These are phyloP conservation scores for Aurelia aurita DNA, from an alignment of 30 jellyfish, hydroid and myxozoan genomes.

Conservation along the genomic window DNA sequence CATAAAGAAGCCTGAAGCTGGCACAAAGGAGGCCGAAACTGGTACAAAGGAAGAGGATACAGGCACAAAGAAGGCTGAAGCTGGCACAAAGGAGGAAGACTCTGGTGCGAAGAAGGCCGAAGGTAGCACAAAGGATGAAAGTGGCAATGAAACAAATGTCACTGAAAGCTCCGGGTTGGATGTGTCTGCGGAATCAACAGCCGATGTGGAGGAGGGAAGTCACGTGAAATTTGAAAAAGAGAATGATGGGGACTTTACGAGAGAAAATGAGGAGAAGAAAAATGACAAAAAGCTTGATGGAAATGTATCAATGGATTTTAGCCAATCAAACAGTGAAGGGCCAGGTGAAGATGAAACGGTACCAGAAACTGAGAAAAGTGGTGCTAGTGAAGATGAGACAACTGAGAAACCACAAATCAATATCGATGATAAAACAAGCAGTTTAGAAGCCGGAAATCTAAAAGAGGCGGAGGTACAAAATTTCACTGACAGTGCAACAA, in stretches of 20 bases:
- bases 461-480: constrained; percentile 39
- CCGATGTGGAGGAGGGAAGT: constrained; percentile 40
- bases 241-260: constrained; percentile 15
- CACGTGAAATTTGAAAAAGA: constrained; percentile 6
- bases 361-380: background rate
- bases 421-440: constrained; percentile 8
- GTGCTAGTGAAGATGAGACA: background rate
- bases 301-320: constrained; percentile 37
- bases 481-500: constrained; percentile 7
- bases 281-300: constrained; percentile 32
- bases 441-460: constrained; percentile 32
- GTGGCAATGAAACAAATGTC: background rate
- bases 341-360: constrained; percentile 13
- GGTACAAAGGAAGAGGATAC: constrained; percentile 20
- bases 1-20: no score
- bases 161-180: constrained; percentile 42
- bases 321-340: constrained; percentile 19
- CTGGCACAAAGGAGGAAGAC: background rate
- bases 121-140: constrained; percentile 3
- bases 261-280: background rate
- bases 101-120: background rate
- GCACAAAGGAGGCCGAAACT: background rate
- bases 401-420: constrained; percentile 15
- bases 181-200: constrained; percentile 44
- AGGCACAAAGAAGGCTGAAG: background rate